phyloP scores from a whole-genome alignment of 2,888 invertebrate genomes.

The Drosophila barbarae region DNA sequence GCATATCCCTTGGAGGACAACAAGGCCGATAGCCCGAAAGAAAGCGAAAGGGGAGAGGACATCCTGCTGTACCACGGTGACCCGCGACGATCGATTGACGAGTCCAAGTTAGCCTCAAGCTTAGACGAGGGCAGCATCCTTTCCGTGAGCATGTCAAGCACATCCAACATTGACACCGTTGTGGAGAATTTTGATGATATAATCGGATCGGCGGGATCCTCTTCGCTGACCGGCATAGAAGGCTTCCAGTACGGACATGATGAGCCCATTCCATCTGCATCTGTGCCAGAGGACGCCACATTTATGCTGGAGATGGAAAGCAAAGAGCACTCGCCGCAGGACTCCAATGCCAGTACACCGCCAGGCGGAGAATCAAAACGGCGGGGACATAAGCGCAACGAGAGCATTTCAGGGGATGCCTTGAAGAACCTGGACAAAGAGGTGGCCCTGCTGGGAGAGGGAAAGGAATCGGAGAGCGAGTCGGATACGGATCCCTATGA shows the following conservation, averaged over 20 bases:
- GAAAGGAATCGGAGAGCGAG: constrained; percentile 80
- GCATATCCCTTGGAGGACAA: constrained; percentile 76
- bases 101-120: constrained; percentile 81
- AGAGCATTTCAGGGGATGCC: constrained; percentile 79
- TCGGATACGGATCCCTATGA: constrained; percentile 81
- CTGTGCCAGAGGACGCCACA: constrained; percentile 71
- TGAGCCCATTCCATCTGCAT: constrained; percentile 56
- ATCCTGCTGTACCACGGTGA: constrained; percentile 74
- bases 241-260: constrained; percentile 70
- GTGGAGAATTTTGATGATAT: constrained; percentile 78
- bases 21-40: constrained; percentile 61
- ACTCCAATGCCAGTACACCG: constrained; percentile 63
- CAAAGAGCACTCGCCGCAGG: constrained; percentile 69
- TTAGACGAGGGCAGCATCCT: constrained; percentile 83
- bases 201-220: constrained; percentile 78
- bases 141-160: constrained; percentile 82
- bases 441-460: constrained; percentile 64
- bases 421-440: constrained; percentile 73
- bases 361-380: constrained; percentile 71
- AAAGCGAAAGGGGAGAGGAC: constrained; percentile 66
- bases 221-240: constrained; percentile 78
- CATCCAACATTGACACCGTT: constrained; percentile 81
- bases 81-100: constrained; percentile 76
- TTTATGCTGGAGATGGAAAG: constrained; percentile 71
- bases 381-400: constrained; percentile 82